Evolutionary conservation across 2,113 vertebrate genomes (phyloP).

Genomic region (Atrichornis clamosus): DNA sequence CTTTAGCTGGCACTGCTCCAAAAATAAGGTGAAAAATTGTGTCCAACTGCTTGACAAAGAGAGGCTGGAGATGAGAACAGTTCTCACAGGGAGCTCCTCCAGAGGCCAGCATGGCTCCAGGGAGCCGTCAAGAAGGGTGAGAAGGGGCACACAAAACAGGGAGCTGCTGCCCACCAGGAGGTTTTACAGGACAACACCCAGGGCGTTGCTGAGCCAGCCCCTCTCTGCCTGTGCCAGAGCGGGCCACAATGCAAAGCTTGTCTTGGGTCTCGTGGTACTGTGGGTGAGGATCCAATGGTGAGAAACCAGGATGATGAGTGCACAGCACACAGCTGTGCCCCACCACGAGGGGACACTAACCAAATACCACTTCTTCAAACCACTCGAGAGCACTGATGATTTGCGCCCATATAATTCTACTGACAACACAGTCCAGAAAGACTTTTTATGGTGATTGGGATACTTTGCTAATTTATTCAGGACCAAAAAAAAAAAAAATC

Average conservation of each 20-base stretch:
- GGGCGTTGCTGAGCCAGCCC: neutral
- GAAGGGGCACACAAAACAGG: neutral
- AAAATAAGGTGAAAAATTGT: neutral
- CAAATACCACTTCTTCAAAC: neutral
- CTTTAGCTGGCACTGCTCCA: neutral
- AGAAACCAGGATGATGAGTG: neutral
- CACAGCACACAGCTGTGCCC: neutral
- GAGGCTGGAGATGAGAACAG: neutral
- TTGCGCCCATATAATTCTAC: neutral
- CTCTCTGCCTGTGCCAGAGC: neutral
- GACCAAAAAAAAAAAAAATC: neutral
- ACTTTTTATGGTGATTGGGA: neutral
- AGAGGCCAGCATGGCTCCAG: rapidly evolving
- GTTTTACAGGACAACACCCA: neutral
- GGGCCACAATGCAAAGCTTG: neutral
- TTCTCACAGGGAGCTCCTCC: neutral
- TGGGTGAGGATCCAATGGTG: neutral
- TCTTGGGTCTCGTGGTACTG: rapidly evolving
- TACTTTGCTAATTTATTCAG: neutral
- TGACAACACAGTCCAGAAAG: neutral
- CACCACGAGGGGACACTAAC: rapidly evolving
- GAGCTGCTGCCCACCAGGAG: neutral
- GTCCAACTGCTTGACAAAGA: neutral
- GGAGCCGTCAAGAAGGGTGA: neutral
- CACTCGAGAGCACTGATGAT: neutral